A percentile compares a stretch with the other conserved stretches of the same genome.
These are phyloP conservation scores for Aspidiotus rigidus DNA, from an alignment of 2,888 invertebrate species.

Conservation along the genomic window DNA sequence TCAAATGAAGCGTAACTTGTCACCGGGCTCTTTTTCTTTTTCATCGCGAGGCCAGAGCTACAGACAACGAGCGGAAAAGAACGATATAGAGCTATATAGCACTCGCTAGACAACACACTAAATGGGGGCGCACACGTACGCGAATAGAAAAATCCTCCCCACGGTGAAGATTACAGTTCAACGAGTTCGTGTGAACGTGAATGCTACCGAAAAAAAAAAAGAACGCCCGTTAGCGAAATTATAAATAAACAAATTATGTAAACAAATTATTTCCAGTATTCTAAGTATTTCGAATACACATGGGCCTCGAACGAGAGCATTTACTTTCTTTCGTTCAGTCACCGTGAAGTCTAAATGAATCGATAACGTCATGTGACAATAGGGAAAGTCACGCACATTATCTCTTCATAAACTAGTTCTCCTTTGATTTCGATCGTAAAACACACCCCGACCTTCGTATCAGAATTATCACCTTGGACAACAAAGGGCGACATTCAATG, in stretches of 20 bases:
- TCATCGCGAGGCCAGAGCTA: background rate
- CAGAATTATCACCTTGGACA: too few species aligned
- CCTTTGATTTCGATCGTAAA: too few species aligned
- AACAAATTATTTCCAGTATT: constrained; percentile 33
- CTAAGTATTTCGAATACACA: constrained; percentile 16
- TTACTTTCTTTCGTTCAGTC: too few species aligned
- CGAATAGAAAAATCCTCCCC: constrained; percentile 7
- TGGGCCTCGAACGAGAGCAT: too few species aligned
- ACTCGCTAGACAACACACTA: background rate
- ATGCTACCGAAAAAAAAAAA: background rate
- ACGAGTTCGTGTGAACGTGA: constrained; percentile 28
- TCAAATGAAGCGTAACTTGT: constrained; percentile 33
- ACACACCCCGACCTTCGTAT: too few species aligned
- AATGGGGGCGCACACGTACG: background rate
- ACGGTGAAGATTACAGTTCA: constrained; percentile 22
- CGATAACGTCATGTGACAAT: too few species aligned
- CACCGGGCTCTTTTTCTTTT: constrained; percentile 26
- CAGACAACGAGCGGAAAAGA: constrained; percentile 10
- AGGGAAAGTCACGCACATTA: too few species aligned
- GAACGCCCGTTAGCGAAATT: constrained; percentile 23
- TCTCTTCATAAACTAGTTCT: too few species aligned
- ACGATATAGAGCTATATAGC: too few species aligned
- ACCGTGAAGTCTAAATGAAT: too few species aligned
- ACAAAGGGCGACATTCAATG: too few species aligned
- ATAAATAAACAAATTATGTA: constrained; percentile 33